Evolutionary conservation across 2,113 vertebrate species (phyloP).

Genomic region (Phainopepla nitens): DNA sequence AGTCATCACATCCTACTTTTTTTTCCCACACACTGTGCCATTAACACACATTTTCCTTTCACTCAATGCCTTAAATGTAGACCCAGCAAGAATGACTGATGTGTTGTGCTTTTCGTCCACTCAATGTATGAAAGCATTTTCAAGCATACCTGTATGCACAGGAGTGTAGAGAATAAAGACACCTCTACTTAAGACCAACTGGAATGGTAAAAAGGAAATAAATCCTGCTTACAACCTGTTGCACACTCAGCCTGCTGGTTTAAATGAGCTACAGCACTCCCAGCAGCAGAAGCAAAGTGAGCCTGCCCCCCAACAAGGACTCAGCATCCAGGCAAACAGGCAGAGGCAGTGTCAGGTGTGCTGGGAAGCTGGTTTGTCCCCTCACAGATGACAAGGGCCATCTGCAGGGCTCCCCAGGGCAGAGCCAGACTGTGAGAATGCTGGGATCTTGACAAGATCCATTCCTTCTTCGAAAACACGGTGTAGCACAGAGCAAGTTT

Average conservation of each 20-base stretch:
- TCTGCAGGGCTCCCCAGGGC: background rate
- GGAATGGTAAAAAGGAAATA: background rate
- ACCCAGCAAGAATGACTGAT: background rate
- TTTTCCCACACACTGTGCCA: background rate
- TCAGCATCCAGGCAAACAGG: fast-evolving
- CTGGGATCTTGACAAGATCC: background rate
- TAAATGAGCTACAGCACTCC: background rate
- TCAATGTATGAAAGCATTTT: background rate
- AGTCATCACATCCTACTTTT: background rate
- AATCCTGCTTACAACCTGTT: background rate
- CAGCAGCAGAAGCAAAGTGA: background rate
- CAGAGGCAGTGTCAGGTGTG: background rate
- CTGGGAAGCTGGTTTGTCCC: background rate
- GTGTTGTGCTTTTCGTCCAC: background rate
- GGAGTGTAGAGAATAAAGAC: background rate
- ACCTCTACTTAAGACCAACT: background rate
- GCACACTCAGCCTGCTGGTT: background rate
- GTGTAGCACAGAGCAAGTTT: background rate
- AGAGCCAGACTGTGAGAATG: fast-evolving
- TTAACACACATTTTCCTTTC: background rate
- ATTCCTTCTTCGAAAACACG: background rate
- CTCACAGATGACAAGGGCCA: background rate
- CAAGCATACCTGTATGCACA: background rate
- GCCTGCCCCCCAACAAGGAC: background rate
- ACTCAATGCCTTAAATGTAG: background rate